Evolutionary conservation across 30 jellyfish, hydroid and myxozoan species (phyloP).

Genomic region (Catostylus mosaicus): DNA sequence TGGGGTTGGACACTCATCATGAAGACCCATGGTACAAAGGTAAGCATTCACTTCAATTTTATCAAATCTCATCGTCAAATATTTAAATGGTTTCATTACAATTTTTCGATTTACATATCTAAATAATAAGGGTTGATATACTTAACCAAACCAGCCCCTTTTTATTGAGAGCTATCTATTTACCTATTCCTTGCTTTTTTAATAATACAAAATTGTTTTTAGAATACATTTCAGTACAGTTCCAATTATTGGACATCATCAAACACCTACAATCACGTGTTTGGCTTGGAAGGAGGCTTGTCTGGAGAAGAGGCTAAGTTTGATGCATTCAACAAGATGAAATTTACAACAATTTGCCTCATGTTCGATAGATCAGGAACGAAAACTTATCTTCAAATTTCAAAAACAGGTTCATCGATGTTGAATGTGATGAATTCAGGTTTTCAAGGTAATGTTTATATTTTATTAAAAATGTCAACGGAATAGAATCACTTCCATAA

Average conservation of each 20-base stretch:
- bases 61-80: no score
- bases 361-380: conserved; percentile 17
- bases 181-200: no score
- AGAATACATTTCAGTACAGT: conserved; percentile 14
- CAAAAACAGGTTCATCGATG: conserved; percentile 5
- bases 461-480: no score
- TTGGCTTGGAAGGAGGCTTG: conserved; percentile 5
- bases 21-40: neutral
- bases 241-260: conserved; percentile 20
- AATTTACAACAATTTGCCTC: conserved; percentile 15
- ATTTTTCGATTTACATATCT: no score
- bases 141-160: no score
- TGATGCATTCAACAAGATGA: conserved; percentile 24
- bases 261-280: conserved; percentile 28
- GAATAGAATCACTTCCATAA: no score
- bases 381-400: neutral
- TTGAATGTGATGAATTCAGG: neutral
- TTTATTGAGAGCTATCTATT: no score
- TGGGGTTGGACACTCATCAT: conserved; percentile 17
- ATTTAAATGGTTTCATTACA: no score
- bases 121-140: no score
- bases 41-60: no score
- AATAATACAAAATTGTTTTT: no score
- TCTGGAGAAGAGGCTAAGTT: conserved; percentile 24
- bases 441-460: neutral